These are phyloP conservation scores for Proisotoma minuta DNA, from an alignment of 2,888 invertebrate genomes.

Conservation along the genomic window DNA sequence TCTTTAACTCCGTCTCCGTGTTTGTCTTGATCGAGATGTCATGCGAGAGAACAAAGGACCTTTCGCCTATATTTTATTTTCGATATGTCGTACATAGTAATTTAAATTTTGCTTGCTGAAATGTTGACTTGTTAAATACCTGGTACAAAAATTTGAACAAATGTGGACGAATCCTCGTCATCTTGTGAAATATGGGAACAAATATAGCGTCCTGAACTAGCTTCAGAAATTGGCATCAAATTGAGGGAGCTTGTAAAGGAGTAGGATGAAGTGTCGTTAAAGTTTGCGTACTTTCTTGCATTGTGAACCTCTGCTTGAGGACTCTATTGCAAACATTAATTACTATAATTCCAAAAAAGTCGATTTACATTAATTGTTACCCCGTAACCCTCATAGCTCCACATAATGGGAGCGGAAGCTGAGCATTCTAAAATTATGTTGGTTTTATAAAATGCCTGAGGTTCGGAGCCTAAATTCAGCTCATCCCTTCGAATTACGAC, in stretches of 20 bases:
- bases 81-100: no score
- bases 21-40: slow-evolving; percentile 21
- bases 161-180: not conserved
- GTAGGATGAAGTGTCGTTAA: slow-evolving; percentile 28
- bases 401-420: slow-evolving; percentile 23
- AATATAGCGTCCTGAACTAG: slow-evolving; percentile 24
- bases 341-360: slow-evolving; percentile 1
- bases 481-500: slow-evolving; percentile 23
- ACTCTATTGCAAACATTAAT: slow-evolving; percentile 10
- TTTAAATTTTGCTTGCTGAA: no score
- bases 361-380: slow-evolving; percentile 9
- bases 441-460: slow-evolving; percentile 15
- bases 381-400: slow-evolving; percentile 27
- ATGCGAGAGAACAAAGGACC: slow-evolving; percentile 20
- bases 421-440: slow-evolving; percentile 33
- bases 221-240: slow-evolving; percentile 28
- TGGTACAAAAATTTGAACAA: slow-evolving; percentile 25
- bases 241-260: slow-evolving; percentile 18
- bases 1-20: slow-evolving; percentile 19
- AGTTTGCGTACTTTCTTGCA: slow-evolving; percentile 20
- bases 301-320: slow-evolving; percentile 23
- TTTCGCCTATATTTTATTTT: slow-evolving; percentile 14
- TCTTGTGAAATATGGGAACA: slow-evolving; percentile 20
- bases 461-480: not conserved
- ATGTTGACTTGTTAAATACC: no score